Evolutionary conservation across 2,888 invertebrate genomes (phyloP).

Genomic region (Aspidiotus destructor): DNA sequence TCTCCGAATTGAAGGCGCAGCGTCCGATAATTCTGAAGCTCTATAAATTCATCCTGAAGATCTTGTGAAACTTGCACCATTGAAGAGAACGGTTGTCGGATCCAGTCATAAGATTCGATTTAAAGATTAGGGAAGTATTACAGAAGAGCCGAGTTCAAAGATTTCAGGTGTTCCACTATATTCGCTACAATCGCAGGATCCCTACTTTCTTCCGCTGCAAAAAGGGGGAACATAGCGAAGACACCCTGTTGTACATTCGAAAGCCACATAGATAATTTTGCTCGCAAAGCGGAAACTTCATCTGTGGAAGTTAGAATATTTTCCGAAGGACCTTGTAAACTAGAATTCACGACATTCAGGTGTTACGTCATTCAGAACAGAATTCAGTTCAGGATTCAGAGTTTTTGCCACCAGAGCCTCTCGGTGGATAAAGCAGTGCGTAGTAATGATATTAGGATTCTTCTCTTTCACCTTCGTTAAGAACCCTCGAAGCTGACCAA

Average conservation of each 20-base stretch:
- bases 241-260: neutral
- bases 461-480: too few species aligned
- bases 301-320: neutral
- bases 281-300: neutral
- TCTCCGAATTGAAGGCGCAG: neutral
- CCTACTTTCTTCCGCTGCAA: neutral
- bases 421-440: too few species aligned
- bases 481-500: too few species aligned
- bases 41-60: constrained; percentile 2
- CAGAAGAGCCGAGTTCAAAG: neutral
- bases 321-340: neutral
- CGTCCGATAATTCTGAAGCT: neutral
- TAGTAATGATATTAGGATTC: too few species aligned
- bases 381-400: too few species aligned
- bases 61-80: neutral
- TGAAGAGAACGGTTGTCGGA: neutral
- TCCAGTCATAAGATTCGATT: neutral
- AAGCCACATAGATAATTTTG: neutral
- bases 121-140: neutral
- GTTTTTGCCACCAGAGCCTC: too few species aligned
- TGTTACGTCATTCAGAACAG: too few species aligned
- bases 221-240: neutral
- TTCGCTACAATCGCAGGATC: neutral
- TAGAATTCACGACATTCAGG: constrained; percentile 1
- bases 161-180: neutral